Evolutionary conservation across 1,140 invertebrate species (phyloP), one percentile per base, ranked within the genome.

Genomic region (Hyphantria cunea): DNA sequence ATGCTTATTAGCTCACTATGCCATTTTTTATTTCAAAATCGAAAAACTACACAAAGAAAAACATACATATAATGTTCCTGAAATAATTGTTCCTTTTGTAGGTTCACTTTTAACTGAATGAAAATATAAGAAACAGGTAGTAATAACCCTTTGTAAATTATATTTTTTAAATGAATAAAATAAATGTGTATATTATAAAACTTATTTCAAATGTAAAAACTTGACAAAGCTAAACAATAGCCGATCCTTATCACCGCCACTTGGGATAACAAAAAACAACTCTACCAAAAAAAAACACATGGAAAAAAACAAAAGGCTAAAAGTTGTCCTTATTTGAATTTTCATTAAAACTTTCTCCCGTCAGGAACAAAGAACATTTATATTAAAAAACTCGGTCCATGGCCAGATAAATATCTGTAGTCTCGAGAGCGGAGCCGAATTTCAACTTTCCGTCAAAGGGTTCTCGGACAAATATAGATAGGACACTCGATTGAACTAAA

Each of bases 311-410:
- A 80, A 87, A 89, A 88, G 84, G 86, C 82, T 86, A 77, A 89
- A 89, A 89, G 86, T 89, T 89, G 84, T 88, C 85, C 85, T 88
- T 90, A 88, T 90, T 90, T 90, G 87, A 90, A 90, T 90, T 90
- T 90, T 90, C 87, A 90, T 90, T 90, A 90, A 90, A 90, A 90
- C 83, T 90, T 90, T 90, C 81, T 84, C 84, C 83, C 85, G 85
- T 90, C 87, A 90, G 74, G 85, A 86, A 90, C 87, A 90, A 90
- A 90, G 87, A 90, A 90, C 87, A 88, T 90, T 90, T 90, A 90
- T 90, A 90, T 90, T 90, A 90, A 90, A 90, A 90, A 90, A 88
- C 77, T 88, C 85, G 71, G 80, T 78, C 80, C 80, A 74, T 80
- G 84, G 87, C 84, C 87, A 87, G 87, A 90, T 90, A 90, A 89